Percentiles rank a stretch among this genome's conserved stretches.
phyloP scores from a whole-genome alignment of 2,797 vertebrate genomes.

The Catamblyrhynchus diadema region DNA sequence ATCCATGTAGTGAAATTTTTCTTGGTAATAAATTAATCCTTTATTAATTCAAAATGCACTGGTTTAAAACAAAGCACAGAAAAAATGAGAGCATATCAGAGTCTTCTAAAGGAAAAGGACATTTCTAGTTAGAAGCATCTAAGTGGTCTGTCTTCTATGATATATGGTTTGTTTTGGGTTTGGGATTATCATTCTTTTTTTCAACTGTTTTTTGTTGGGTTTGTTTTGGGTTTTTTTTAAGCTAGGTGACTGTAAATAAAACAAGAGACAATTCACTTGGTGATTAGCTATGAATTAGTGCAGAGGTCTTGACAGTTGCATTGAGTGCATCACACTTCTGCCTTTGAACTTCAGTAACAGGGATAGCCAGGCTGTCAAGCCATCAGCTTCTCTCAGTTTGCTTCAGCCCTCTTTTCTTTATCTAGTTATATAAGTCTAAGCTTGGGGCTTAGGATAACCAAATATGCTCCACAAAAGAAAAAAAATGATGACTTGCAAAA shows the following conservation, averaged over 20 bases:
- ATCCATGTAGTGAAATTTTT: accelerated
- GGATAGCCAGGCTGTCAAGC: neutral
- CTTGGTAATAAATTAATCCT: neutral
- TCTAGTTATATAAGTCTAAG: neutral
- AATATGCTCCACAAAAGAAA: neutral
- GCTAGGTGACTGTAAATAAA: neutral
- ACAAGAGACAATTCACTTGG: neutral
- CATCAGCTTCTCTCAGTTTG: neutral
- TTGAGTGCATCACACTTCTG: neutral
- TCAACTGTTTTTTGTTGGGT: neutral
- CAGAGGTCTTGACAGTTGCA: neutral
- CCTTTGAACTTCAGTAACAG: neutral
- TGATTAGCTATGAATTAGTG: neutral
- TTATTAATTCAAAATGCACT: neutral
- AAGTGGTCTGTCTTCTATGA: neutral
- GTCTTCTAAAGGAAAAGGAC: neutral
- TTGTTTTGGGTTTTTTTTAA: neutral
- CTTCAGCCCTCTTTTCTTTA: neutral
- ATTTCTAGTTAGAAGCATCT: neutral
- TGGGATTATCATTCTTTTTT: accelerated
- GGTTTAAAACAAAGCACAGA: neutral
- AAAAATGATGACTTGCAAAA: neutral
- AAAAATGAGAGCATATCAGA: neutral
- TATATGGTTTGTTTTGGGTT: neutral
- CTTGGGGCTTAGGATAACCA: neutral